A percentile compares a stretch with the other conserved stretches of the same genome.
phyloP scores from a whole-genome alignment of 2,888 invertebrate species.

The Anaspis maculata region DNA sequence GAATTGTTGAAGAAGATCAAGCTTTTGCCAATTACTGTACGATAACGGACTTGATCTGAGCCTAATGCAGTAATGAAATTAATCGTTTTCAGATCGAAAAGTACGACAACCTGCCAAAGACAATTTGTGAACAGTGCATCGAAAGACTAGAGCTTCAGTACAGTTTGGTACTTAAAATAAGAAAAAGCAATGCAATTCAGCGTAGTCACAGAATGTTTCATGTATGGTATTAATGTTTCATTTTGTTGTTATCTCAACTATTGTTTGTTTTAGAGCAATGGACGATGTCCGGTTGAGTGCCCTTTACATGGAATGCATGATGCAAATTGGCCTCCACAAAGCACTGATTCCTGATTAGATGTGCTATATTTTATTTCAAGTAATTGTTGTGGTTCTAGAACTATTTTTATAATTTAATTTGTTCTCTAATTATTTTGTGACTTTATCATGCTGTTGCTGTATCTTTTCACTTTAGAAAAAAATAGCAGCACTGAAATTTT shows the following conservation, averaged over 20 bases:
- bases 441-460: too few species aligned
- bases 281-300: constrained; percentile 34
- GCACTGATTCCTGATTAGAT: too few species aligned
- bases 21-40: constrained; percentile 72
- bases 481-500: too few species aligned
- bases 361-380: too few species aligned
- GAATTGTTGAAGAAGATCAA: constrained; percentile 71
- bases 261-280: constrained; percentile 28
- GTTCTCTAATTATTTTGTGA: constrained; percentile 5
- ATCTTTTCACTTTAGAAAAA: too few species aligned
- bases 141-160: constrained; percentile 47
- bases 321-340: constrained; percentile 19
- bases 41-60: constrained; percentile 24
- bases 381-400: not conserved
- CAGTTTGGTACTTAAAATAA: constrained; percentile 44
- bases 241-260: not conserved
- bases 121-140: constrained; percentile 51
- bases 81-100: constrained; percentile 34
- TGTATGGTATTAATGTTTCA: constrained; percentile 25
- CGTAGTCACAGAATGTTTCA: constrained; percentile 32
- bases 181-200: constrained; percentile 35
- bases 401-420: constrained; percentile 2
- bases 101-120: constrained; percentile 56
- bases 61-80: constrained; percentile 3
- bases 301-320: constrained; percentile 30